Base-by-base conservation (phyloP, 2,888 invertebrate species). In the Mythimna loreyi region DNA sequence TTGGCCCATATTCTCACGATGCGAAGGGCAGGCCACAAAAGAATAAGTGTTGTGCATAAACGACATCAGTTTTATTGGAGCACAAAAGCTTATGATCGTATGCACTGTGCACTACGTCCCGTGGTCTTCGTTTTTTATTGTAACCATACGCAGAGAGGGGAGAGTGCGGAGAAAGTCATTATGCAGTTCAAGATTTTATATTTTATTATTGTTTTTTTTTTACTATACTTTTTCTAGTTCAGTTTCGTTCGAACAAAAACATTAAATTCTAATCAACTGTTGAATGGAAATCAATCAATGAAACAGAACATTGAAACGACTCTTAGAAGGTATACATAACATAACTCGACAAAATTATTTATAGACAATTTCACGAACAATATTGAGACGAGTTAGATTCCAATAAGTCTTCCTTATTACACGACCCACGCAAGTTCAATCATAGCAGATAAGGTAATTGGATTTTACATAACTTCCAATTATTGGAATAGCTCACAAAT, bases 1-100 rank as follows among this genome's bases (percentile, higher is more conserved):
- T 95, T 95, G 94, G 90, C 93, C 93, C 84, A 94, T 84, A 89
- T 95, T 95, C 95, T 91, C 95, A 95, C 95, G 94, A 79, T 87
- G 76, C 81, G 85, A 88, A 90, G 87, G 87, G 87, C 86, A 82
- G 84, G 82, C 25, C 49, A 86, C 89, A 90, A 91, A 92, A 89
- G 89, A 87, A 86, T 78, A 86, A 75, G 80, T 83, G 85, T 89
- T 90, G 89, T 88, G 90, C 90, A 87, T 90, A 83, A 91, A 89
- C 86, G 81, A 86, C 87, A 88, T 85, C 62, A 76, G 73, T 85
- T 85, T 88, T 86, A 86, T 86, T 83, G 81, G 75, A 70, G 72
- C 76, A 89, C 89, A 91, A 90, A 88, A 80, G 84, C 76, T 71
- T 80, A 72, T 80, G 69, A 87, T 66, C 65, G 72, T 69, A 58